Conservation (phyloP, 2,113 vertebrate genomes). For the Apteryx owenii region DNA sequence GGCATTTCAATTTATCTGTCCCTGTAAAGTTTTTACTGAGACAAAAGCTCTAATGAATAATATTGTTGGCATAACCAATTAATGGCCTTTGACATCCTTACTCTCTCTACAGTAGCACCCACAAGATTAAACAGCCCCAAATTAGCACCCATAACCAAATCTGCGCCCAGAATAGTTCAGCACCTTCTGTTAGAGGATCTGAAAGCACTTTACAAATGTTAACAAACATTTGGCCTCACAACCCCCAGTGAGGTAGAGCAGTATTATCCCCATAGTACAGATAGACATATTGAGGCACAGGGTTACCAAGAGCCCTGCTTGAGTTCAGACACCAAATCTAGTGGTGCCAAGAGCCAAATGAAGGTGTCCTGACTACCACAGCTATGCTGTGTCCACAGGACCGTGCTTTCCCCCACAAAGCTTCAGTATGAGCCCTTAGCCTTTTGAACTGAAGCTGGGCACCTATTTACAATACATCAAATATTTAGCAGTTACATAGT, state of each 20-base stretch:
- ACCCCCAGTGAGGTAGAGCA: slow-evolving; percentile 71
- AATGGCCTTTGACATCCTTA: slow-evolving; percentile 1
- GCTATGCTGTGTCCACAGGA: slow-evolving; percentile 10
- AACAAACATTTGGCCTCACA: slow-evolving; percentile 57
- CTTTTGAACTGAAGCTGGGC: not conserved
- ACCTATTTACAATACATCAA: slow-evolving; percentile 16
- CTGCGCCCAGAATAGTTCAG: slow-evolving; percentile 41
- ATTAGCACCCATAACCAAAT: slow-evolving; percentile 45
- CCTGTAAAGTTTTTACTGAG: not conserved
- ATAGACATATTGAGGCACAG: slow-evolving; percentile 69
- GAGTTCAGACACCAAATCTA: slow-evolving; percentile 39
- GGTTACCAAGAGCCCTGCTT: slow-evolving; percentile 73
- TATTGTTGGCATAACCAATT: not conserved
- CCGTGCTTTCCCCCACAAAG: not conserved
- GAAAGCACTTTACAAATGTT: slow-evolving; percentile 49
- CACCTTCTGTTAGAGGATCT: slow-evolving; percentile 58
- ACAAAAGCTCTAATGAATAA: not conserved
- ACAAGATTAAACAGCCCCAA: slow-evolving; percentile 14
- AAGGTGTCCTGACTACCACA: slow-evolving; percentile 1
- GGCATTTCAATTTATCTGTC: not conserved
- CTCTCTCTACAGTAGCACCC: not conserved
- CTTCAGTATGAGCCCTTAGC: not conserved
- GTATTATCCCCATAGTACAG: slow-evolving; percentile 52
- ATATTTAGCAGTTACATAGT: not conserved
- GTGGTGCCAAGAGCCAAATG: slow-evolving; percentile 10